phyloP scores from a whole-genome alignment of 1,140 invertebrate species.

The Paracyclopina nana region DNA sequence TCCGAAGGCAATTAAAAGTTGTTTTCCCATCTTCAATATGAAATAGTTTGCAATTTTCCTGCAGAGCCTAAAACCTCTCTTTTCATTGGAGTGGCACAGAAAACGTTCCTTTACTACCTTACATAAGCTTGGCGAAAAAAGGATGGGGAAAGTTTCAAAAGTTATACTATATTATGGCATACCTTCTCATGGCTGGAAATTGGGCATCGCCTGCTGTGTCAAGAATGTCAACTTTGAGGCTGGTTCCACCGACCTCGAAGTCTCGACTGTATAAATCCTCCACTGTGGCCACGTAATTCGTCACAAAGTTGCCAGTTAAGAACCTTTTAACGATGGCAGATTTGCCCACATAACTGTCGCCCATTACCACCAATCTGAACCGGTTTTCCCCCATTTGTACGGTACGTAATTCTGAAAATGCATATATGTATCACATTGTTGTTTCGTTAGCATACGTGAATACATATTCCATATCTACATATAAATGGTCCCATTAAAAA shows the following conservation, averaged over 20 bases:
- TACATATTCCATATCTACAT: too few species aligned
- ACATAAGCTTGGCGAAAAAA: slow-evolving; percentile 15
- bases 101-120: too few species aligned
- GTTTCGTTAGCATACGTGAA: too few species aligned
- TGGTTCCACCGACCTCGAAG: slow-evolving; percentile 51
- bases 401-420: too few species aligned
- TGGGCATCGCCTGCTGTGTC: slow-evolving; percentile 70
- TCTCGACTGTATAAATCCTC: slow-evolving; percentile 72
- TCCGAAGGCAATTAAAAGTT: too few species aligned
- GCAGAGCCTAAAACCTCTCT: too few species aligned
- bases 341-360: slow-evolving; percentile 62
- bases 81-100: too few species aligned
- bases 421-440: too few species aligned
- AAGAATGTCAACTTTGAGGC: slow-evolving; percentile 61
- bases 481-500: too few species aligned
- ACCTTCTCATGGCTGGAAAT: slow-evolving; percentile 54
- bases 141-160: slow-evolving; percentile 30
- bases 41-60: too few species aligned
- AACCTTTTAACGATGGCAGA: slow-evolving; percentile 66
- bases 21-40: too few species aligned
- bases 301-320: slow-evolving; percentile 58
- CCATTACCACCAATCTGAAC: slow-evolving; percentile 60
- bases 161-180: slow-evolving; percentile 32
- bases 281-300: slow-evolving; percentile 66
- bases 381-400: too few species aligned